A percentile compares a stretch with the other conserved stretches of the same genome.
phyloP scores from a whole-genome alignment of 2,888 invertebrate species.

The Aricia artaxerxes region DNA sequence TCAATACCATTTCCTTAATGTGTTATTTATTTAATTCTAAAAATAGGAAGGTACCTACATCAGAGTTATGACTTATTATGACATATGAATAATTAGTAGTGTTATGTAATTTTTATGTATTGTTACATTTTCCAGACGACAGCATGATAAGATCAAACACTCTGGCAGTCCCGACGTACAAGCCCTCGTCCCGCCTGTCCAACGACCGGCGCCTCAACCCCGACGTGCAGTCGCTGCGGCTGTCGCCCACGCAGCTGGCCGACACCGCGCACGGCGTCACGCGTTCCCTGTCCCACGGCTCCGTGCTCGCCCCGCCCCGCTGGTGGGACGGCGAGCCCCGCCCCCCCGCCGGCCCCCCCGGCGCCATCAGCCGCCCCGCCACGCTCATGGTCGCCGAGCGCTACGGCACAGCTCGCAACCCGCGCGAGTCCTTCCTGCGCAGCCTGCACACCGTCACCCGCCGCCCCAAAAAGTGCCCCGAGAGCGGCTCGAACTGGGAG shows the following conservation, averaged over 20 bases:
- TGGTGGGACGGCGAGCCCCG: conserved; percentile 76
- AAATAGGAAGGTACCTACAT: neutral
- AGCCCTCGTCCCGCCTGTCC: conserved; percentile 65
- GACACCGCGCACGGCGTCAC: conserved; percentile 76
- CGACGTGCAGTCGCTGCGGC: conserved; percentile 63
- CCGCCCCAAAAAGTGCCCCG: conserved; percentile 69
- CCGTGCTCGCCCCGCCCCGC: conserved; percentile 78
- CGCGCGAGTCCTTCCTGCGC: conserved; percentile 68
- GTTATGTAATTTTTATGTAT: neutral
- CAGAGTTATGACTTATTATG: neutral
- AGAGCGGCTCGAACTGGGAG: conserved; percentile 75
- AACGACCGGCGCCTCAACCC: conserved; percentile 65
- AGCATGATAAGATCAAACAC: conserved; percentile 78
- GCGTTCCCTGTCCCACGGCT: conserved; percentile 83
- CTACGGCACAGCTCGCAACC: conserved; percentile 60
- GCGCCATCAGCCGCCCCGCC: conserved; percentile 78
- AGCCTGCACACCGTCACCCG: conserved; percentile 73
- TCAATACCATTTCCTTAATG: neutral
- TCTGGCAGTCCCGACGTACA: conserved; percentile 74
- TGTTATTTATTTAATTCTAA: neutral
- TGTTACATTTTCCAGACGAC: conserved; percentile 60
- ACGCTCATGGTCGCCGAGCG: conserved; percentile 81
- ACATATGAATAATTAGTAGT: neutral
- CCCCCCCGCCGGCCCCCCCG: conserved; percentile 45
- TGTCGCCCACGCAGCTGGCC: conserved; percentile 67